Evolutionary conservation across 2,797 vertebrate genomes (phyloP).

Genomic region (Phoxinus dragarum): DNA sequence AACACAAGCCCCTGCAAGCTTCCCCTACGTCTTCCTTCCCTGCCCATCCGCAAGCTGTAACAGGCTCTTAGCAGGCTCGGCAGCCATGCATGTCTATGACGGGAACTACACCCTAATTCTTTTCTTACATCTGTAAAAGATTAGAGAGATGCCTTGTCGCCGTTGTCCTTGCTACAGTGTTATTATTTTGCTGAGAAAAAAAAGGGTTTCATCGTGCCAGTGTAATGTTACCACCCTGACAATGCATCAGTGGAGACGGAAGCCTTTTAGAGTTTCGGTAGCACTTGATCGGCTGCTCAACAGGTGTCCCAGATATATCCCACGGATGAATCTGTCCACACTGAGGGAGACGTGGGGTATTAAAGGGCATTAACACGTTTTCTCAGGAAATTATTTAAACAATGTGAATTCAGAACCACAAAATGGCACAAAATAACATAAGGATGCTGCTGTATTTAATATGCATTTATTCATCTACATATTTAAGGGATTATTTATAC

Average conservation of each 20-base stretch:
- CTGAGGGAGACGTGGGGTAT: neutral
- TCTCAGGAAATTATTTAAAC: slow-evolving; percentile 11
- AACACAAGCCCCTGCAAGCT: slow-evolving; percentile 15
- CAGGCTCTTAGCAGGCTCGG: neutral
- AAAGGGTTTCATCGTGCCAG: neutral
- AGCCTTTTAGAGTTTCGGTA: slow-evolving; percentile 9
- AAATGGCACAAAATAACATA: neutral
- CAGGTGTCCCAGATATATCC: neutral
- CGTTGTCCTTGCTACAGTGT: slow-evolving; percentile 3
- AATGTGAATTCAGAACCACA: neutral
- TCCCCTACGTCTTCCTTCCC: slow-evolving; percentile 16
- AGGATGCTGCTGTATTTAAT: slow-evolving; percentile 38
- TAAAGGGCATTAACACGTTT: slow-evolving; percentile 6
- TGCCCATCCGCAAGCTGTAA: slow-evolving; percentile 19
- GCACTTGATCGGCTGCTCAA: slow-evolving; percentile 2
- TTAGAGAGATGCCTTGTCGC: neutral
- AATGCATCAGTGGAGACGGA: neutral
- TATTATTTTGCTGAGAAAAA: neutral
- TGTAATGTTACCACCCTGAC: neutral
- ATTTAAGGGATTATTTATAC: neutral
- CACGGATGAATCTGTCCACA: neutral
- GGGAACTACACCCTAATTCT: slow-evolving; percentile 17
- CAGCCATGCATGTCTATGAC: slow-evolving; percentile 13
- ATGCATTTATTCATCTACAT: slow-evolving; percentile 22
- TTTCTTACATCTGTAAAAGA: slow-evolving; percentile 7